phyloP scores from a whole-genome alignment of 2,888 invertebrate genomes.

The Monoplex corrugatus region DNA sequence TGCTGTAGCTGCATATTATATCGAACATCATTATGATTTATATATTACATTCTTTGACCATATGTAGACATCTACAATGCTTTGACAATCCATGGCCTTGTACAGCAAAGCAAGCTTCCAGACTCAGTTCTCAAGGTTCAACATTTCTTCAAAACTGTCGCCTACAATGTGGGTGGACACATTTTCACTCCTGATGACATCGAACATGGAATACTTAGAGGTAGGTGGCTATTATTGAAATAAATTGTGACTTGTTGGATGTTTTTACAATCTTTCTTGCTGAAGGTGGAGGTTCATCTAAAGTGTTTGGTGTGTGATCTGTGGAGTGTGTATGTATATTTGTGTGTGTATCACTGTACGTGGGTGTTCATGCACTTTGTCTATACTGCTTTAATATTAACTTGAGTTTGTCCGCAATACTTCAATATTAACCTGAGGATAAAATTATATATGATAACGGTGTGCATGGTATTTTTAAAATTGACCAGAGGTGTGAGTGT shows the following conservation, averaged over 20 bases:
- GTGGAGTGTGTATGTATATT: neutral
- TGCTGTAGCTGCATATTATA: neutral
- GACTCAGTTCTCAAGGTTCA: slow-evolving; percentile 79
- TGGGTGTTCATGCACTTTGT: neutral
- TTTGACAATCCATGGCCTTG: slow-evolving; percentile 81
- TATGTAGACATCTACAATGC: slow-evolving; percentile 80
- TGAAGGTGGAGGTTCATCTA: too few relatives aligned
- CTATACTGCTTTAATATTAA: too few relatives aligned
- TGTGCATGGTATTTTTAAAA: too few relatives aligned
- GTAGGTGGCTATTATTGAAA: slow-evolving; percentile 61
- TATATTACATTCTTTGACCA: slow-evolving; percentile 44
- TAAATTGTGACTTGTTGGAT: too few relatives aligned
- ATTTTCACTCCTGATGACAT: slow-evolving; percentile 81
- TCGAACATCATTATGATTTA: neutral
- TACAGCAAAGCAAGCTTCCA: slow-evolving; percentile 68
- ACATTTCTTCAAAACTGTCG: slow-evolving; percentile 81
- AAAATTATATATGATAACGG: too few relatives aligned
- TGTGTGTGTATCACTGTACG: neutral
- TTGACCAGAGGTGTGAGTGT: too few relatives aligned
- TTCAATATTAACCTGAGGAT: too few relatives aligned
- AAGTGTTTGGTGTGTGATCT: neutral
- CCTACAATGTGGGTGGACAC: slow-evolving; percentile 79
- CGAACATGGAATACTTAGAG: slow-evolving; percentile 82
- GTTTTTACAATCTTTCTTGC: neutral
- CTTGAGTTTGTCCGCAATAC: too few relatives aligned